Evolutionary conservation across 2,888 invertebrate species (phyloP).

Genomic region (Melanargia galathea): DNA sequence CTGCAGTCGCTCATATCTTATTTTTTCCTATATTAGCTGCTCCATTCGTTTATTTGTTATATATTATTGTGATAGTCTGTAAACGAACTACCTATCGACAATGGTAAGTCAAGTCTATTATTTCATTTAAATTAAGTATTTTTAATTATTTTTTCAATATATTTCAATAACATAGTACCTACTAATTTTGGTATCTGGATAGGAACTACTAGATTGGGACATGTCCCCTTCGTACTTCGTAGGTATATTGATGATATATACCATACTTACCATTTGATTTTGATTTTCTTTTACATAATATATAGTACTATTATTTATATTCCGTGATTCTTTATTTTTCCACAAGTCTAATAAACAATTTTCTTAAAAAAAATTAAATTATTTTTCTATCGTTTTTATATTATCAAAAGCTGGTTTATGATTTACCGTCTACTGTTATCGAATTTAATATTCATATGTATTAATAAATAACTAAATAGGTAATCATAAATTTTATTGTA

Average conservation of each 20-base stretch:
- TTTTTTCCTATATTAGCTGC: slow-evolving; percentile 13
- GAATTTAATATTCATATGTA: neutral
- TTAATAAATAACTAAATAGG: neutral
- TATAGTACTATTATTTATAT: too few relatives aligned
- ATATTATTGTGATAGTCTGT: neutral
- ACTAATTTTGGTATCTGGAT: too few relatives aligned
- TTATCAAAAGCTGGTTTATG: neutral
- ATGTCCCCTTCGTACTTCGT: too few relatives aligned
- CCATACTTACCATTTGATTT: too few relatives aligned
- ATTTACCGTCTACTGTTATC: slow-evolving; percentile 3
- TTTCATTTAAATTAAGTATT: neutral
- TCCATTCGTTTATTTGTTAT: neutral
- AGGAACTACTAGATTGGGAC: too few relatives aligned
- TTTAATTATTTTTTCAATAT: neutral
- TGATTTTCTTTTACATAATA: too few relatives aligned
- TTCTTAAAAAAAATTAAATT: too few relatives aligned
- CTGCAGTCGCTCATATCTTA: neutral
- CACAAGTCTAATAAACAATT: too few relatives aligned
- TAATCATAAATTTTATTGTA: neutral
- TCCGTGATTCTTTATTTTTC: too few relatives aligned
- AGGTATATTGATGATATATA: too few relatives aligned
- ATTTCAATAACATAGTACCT: neutral
- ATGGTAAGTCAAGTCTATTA: slow-evolving; percentile 1
- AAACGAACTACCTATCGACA: slow-evolving; percentile 5
- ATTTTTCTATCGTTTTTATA: slow-evolving; percentile 1